Evolutionary conservation across 1,140 invertebrate genomes (phyloP).

Genomic region (Macrotrachela quadricornifera): DNA sequence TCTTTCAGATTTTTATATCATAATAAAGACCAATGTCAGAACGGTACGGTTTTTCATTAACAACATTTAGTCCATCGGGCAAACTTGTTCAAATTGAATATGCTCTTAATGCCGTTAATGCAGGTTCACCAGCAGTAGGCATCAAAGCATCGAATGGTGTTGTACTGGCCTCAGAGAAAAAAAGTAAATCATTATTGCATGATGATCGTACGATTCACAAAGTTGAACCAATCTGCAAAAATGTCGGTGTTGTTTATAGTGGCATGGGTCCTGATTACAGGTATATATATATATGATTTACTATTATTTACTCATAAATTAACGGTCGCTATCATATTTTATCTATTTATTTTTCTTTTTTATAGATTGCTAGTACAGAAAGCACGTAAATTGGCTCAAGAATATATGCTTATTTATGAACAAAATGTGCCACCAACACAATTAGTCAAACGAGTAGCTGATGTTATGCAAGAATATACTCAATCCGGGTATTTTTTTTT

Average conservation of each 20-base stretch:
- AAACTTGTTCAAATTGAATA: slow-evolving; percentile 99
- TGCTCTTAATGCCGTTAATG: slow-evolving; percentile 89
- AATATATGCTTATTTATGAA: slow-evolving; percentile 70
- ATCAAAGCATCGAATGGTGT: slow-evolving; percentile 60
- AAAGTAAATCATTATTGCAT: slow-evolving; percentile 82
- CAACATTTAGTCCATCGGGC: slow-evolving; percentile 55
- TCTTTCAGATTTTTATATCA: too few species aligned
- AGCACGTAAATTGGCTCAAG: slow-evolving; percentile 86
- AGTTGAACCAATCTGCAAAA: slow-evolving; percentile 78
- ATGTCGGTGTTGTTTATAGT: slow-evolving; percentile 95
- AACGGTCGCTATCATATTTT: too few species aligned
- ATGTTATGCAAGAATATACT: slow-evolving; percentile 98
- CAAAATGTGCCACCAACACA: slow-evolving; percentile 88
- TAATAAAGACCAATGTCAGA: too few species aligned
- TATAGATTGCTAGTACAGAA: slow-evolving; percentile 61
- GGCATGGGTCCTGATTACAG: too few species aligned
- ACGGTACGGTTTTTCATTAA: too few species aligned
- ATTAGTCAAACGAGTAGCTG: slow-evolving; percentile 79
- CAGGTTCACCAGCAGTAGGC: slow-evolving; percentile 88
- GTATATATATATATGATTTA: too few species aligned
- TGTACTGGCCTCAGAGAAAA: slow-evolving; percentile 94
- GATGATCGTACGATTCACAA: slow-evolving; percentile 88
- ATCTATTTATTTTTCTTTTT: too few species aligned
- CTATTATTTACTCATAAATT: too few species aligned
- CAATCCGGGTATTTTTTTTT: slow-evolving; percentile 60